Percentiles rank a stretch among this genome's conserved stretches.
phyloP scores from a whole-genome alignment of 1,140 invertebrate genomes.

The Eriosoma lanigerum region DNA sequence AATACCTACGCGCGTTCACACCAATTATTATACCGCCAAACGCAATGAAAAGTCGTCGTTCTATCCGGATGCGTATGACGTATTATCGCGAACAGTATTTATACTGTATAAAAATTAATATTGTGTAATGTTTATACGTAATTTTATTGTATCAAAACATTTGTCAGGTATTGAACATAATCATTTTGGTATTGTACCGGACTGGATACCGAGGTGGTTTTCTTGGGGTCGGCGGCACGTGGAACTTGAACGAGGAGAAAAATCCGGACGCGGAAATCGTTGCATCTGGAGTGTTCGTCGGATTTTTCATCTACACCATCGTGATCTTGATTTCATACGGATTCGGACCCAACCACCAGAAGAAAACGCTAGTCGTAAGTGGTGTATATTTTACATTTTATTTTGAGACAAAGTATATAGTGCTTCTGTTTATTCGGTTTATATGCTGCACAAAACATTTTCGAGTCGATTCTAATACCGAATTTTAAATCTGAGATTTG shows the following conservation, averaged over 20 bases:
- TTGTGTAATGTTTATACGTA: neutral
- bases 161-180: slow-evolving; percentile 73
- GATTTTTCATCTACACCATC: slow-evolving; percentile 68
- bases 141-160: neutral
- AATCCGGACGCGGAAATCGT: slow-evolving; percentile 81
- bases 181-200: slow-evolving; percentile 77
- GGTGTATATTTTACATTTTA: neutral
- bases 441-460: too few species aligned
- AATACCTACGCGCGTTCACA: too few species aligned
- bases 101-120: neutral
- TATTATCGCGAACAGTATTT: neutral
- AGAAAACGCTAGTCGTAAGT: slow-evolving; percentile 65
- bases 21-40: too few species aligned
- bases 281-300: slow-evolving; percentile 80
- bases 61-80: too few species aligned
- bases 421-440: too few species aligned
- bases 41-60: too few species aligned
- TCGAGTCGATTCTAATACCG: too few species aligned
- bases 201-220: slow-evolving; percentile 79
- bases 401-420: neutral
- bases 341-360: slow-evolving; percentile 74
- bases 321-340: slow-evolving; percentile 59
- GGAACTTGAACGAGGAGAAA: slow-evolving; percentile 86
- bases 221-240: slow-evolving; percentile 79
- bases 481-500: too few species aligned